phyloP scores from a whole-genome alignment of 2,888 invertebrate genomes.

The Boloria selene region DNA sequence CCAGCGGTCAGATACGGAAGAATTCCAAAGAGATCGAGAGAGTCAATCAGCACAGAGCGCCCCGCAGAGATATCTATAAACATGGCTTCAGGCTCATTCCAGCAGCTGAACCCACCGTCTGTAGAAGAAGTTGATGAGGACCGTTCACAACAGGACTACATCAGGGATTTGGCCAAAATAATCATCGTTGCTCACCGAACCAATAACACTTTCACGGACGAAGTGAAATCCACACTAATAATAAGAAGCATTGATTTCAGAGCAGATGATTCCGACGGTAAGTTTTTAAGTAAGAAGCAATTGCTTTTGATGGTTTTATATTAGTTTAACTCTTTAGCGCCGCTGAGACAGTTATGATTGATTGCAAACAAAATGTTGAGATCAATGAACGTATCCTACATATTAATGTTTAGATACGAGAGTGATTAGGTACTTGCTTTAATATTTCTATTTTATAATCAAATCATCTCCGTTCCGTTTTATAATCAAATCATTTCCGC shows the following conservation, averaged over 20 bases:
- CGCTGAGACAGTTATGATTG: constrained; percentile 13
- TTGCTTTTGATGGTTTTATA: not conserved
- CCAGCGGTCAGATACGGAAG: constrained; percentile 97
- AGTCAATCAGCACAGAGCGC: constrained; percentile 63
- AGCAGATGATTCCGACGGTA: constrained; percentile 55
- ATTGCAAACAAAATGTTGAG: constrained; percentile 20
- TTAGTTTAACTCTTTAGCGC: constrained; percentile 8
- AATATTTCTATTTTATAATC: constrained; percentile 10
- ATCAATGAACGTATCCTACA: constrained; percentile 10
- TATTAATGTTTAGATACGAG: constrained; percentile 11
- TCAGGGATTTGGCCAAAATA: constrained; percentile 69
- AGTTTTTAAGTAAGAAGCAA: not conserved
- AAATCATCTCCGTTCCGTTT: not conserved
- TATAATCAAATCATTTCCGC: not conserved
- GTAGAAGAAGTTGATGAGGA: constrained; percentile 47
- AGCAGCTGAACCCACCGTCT: constrained; percentile 33
- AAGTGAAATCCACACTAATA: constrained; percentile 82
- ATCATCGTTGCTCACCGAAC: constrained; percentile 89
- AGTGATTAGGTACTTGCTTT: not conserved
- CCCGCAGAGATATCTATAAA: constrained; percentile 51
- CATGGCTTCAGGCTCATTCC: constrained; percentile 32
- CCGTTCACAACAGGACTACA: constrained; percentile 41
- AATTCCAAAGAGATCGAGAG: constrained; percentile 95
- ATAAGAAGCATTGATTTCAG: constrained; percentile 48
- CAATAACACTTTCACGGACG: constrained; percentile 94